Evolutionary conservation across 2,888 invertebrate genomes (phyloP).

Genomic region (Dolichopus griseipennis): DNA sequence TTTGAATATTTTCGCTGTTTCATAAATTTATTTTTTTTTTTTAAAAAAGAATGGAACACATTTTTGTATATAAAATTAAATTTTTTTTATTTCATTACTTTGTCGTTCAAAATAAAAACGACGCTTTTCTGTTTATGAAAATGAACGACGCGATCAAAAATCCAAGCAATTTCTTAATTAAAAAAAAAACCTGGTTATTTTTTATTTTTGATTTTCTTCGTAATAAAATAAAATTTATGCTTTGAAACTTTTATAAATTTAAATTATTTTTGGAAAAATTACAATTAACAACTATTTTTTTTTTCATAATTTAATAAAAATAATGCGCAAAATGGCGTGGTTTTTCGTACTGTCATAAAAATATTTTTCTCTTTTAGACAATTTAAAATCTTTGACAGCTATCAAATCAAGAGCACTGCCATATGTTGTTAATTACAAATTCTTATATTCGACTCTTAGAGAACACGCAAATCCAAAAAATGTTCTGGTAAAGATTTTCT

Average conservation of each 20-base stretch:
- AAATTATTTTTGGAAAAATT: not conserved
- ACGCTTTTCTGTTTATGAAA: not conserved
- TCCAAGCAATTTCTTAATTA: not conserved
- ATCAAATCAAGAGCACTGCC: not conserved
- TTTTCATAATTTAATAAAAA: not conserved
- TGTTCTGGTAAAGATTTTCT: too few relatives aligned
- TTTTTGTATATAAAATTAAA: not conserved
- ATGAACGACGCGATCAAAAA: too few relatives aligned
- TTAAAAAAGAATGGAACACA: not conserved
- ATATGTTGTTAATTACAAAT: not conserved
- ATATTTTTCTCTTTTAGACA: not conserved
- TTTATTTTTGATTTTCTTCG: not conserved
- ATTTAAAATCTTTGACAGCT: not conserved
- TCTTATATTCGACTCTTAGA: too few relatives aligned
- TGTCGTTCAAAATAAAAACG: not conserved
- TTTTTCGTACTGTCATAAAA: not conserved
- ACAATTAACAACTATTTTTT: not conserved
- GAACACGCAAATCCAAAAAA: too few relatives aligned
- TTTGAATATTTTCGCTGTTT: not conserved
- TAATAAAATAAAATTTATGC: not conserved
- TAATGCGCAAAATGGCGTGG: conserved; percentile 6
- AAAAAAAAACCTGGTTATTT: not conserved
- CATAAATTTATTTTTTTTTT: not conserved
- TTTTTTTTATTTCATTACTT: not conserved
- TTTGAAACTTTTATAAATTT: not conserved